Evolutionary conservation across 92 coral and sea anemone species (phyloP).

Genomic region (Heliopora coerulea): DNA sequence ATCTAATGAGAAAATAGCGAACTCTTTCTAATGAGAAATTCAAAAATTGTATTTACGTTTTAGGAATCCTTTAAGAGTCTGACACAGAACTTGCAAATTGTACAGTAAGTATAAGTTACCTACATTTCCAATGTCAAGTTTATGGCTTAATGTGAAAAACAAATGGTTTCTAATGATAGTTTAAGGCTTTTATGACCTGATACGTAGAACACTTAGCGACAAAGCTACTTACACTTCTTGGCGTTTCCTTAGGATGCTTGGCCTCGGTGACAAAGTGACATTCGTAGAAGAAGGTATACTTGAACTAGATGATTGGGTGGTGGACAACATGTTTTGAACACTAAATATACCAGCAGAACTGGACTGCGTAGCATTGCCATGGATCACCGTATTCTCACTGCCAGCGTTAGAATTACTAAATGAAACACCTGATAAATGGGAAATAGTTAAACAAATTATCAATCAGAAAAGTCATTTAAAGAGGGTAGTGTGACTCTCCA

Average conservation of each 20-base stretch:
- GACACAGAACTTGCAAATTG: too few relatives aligned
- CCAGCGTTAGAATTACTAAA: slow-evolving; percentile 18
- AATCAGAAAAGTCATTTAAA: too few relatives aligned
- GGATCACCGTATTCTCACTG: slow-evolving; percentile 22
- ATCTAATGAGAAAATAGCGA: too few relatives aligned
- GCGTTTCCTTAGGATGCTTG: slow-evolving; percentile 91
- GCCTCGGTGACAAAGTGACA: slow-evolving; percentile 96
- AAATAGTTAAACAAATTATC: too few relatives aligned
- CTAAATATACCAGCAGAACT: slow-evolving; percentile 44
- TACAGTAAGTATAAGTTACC: too few relatives aligned
- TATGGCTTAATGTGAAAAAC: too few relatives aligned
- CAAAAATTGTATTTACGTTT: too few relatives aligned
- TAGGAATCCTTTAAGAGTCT: too few relatives aligned
- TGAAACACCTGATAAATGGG: slow-evolving; percentile 24
- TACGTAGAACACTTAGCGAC: not conserved
- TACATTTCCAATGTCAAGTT: too few relatives aligned
- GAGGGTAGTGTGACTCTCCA: too few relatives aligned
- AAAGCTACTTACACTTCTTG: slow-evolving; percentile 78
- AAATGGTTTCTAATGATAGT: too few relatives aligned
- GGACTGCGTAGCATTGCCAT: slow-evolving; percentile 2
- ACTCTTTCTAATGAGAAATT: too few relatives aligned
- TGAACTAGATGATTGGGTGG: slow-evolving; percentile 50
- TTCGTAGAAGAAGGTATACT: slow-evolving; percentile 67
- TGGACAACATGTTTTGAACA: slow-evolving; percentile 56
- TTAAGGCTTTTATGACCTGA: not conserved